Evolutionary conservation across 2,888 invertebrate genomes (phyloP).

Genomic region (Xestia xanthographa): DNA sequence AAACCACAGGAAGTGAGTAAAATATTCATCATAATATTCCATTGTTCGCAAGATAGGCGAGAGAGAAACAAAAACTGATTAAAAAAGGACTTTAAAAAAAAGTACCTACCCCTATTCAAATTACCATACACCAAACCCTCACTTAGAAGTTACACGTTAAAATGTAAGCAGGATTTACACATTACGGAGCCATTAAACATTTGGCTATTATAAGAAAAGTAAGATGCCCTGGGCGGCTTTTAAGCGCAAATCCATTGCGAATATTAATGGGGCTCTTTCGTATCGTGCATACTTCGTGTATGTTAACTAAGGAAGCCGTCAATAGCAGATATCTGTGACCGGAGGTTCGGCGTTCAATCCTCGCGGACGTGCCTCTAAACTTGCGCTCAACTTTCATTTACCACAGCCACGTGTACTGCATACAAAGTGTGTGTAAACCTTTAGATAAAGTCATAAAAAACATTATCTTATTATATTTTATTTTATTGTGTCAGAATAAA

Average conservation of each 20-base stretch:
- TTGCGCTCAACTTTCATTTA: conserved; percentile 45
- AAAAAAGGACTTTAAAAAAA: conserved; percentile 28
- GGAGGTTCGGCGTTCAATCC: conserved; percentile 49
- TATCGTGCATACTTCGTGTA: conserved; percentile 43
- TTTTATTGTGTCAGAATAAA: conserved; percentile 33
- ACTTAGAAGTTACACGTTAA: conserved; percentile 37
- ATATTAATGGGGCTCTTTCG: conserved; percentile 66
- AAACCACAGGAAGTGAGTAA: not conserved
- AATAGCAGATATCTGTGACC: conserved; percentile 63
- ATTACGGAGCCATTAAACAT: conserved; percentile 57
- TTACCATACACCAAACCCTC: conserved; percentile 23
- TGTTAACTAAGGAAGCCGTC: conserved; percentile 56
- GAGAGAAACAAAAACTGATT: conserved; percentile 15
- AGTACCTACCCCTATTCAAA: conserved; percentile 26
- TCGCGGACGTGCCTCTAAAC: conserved; percentile 41
- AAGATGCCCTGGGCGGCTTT: conserved; percentile 64
- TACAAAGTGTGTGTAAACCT: conserved; percentile 17
- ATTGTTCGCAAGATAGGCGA: not conserved
- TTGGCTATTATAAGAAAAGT: conserved; percentile 60
- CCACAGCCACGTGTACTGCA: conserved; percentile 9
- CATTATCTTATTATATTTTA: conserved; percentile 4
- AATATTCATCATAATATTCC: conserved; percentile 2
- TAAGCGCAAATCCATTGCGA: conserved; percentile 67
- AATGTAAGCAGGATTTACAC: conserved; percentile 43
- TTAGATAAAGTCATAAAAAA: conserved; percentile 23